Evolutionary conservation across 2,797 vertebrate species (phyloP), one percentile per base, ranked within the genome.

Genomic region (Rousettus madagascariensis): DNA sequence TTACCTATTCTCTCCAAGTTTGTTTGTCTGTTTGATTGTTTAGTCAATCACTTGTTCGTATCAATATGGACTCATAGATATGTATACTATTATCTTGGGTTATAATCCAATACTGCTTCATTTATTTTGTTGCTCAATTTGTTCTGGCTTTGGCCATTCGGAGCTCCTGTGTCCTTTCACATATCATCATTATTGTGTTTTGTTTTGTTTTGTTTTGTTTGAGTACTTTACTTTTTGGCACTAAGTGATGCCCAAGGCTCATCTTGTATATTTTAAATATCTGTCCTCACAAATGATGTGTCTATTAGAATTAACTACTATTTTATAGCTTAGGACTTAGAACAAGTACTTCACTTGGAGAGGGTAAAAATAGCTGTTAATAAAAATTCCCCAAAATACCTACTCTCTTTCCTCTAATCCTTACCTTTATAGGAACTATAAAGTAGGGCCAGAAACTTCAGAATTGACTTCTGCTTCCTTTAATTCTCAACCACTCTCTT

Each of bases 41-140:
- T 66, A 41, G 71, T 85, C 17, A 9, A 8, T 36, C n/a, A 38
- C 74, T 38, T 69, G 2, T 74, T 85, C 77, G 36, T 77, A 75
- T 77, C 46, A 79, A 30, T 36, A 36, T 63, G 36, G 41, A 77
- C 30, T 46, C 57, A 20, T 22, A 28, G 38, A 79, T 43, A 38
- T 43, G 2, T 30, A 38, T 41, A 41, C 51, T 57, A 30, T 66
- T 66, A 24, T 17, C 63, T 85, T 65, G 83, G 12, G 30, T 75
- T 90, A 94, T 49, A 79, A 75, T 78, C 49, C 30, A 87, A n/a
- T 80, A 33, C 28, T 59, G 20, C 19, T 65, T 84, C 69, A 83
- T 63, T 96, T 95, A 94, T 66, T 94, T 94, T 85, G 17, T 92
- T 80, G 28, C 59, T 84, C 55, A 82, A 15, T 77, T 79, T 63